Conservation (phyloP, 2,113 vertebrate species). For the Bubo bubo region DNA sequence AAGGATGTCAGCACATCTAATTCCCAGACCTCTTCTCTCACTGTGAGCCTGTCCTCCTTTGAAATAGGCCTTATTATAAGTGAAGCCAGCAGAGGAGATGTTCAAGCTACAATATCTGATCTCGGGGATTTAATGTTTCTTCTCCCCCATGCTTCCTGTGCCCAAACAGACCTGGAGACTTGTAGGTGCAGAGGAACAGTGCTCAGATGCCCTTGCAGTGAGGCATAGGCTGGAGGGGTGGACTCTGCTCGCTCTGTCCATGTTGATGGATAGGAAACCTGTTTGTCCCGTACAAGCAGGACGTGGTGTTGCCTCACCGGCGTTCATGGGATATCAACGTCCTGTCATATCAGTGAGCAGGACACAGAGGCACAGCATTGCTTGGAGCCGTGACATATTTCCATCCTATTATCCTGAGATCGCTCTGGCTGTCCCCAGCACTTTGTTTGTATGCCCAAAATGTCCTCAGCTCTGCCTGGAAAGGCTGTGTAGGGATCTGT, state of each 20-base stretch:
- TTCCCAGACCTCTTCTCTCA: background rate
- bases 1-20: background rate
- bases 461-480: background rate
- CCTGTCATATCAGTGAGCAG: background rate
- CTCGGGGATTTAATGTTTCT: background rate
- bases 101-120: background rate
- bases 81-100: background rate
- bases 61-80: background rate
- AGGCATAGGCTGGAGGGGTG: background rate
- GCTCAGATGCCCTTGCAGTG: background rate
- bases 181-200: background rate
- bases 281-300: background rate
- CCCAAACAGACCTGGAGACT: background rate
- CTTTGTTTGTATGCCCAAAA: background rate
- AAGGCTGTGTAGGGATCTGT: background rate
- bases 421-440: fast-evolving
- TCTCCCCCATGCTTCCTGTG: background rate
- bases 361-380: background rate
- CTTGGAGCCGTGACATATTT: background rate
- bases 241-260: fast-evolving
- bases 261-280: background rate
- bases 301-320: background rate
- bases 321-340: fast-evolving
- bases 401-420: background rate
- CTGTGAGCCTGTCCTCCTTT: background rate